These are phyloP conservation scores for Orycteropus afer DNA, from an alignment of 2,113 vertebrate genomes.

Conservation along the genomic window DNA sequence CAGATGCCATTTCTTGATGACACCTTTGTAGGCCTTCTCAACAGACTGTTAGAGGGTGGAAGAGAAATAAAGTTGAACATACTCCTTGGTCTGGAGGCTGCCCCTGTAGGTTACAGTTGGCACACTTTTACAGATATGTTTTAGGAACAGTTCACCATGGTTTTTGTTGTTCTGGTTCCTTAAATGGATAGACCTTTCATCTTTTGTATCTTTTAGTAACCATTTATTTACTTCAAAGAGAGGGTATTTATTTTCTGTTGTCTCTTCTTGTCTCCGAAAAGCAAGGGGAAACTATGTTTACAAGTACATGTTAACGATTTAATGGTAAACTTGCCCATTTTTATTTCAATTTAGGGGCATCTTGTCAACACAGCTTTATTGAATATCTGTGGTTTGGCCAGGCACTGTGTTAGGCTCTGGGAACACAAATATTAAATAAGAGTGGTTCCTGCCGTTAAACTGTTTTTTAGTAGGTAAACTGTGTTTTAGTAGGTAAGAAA, in stretches of 20 bases:
- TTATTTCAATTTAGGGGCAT: background rate
- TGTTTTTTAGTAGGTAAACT: background rate
- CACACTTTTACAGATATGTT: conserved; percentile 33
- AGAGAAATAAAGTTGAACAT: background rate
- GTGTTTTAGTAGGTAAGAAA: background rate
- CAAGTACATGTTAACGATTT: background rate
- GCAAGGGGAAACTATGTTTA: background rate
- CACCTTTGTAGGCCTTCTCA: conserved; percentile 52
- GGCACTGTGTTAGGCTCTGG: background rate
- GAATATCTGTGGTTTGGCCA: background rate
- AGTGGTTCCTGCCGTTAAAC: background rate
- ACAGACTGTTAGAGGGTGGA: background rate
- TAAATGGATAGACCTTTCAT: background rate
- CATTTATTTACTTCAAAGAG: background rate
- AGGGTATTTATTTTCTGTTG: background rate
- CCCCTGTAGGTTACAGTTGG: background rate
- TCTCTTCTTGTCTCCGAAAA: background rate
- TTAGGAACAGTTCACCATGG: background rate
- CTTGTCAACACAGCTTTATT: background rate
- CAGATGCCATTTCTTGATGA: conserved; percentile 56
- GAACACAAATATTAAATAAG: background rate
- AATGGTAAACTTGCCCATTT: background rate
- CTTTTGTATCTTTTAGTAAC: background rate
- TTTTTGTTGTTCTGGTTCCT: background rate
- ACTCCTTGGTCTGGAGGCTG: conserved; percentile 3